Evolutionary conservation across 2,888 invertebrate species (phyloP), one percentile per base, ranked within the genome.

Genomic region (Ephialtes manifestator): DNA sequence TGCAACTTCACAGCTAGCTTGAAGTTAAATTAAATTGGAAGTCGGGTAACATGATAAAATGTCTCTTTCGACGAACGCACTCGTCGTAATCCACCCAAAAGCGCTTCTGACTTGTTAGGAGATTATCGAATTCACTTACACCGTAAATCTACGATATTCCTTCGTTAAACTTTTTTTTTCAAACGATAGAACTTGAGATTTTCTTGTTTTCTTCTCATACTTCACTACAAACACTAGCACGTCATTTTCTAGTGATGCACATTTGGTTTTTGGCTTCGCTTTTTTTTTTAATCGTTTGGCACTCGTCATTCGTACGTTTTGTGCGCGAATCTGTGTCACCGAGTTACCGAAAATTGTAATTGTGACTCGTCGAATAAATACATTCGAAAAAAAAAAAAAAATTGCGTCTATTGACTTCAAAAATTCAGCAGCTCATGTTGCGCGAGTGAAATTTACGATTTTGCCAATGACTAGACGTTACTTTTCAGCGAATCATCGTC

Each of bases 81-180:
- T 72, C 51, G 51, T 51, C 18, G 24, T 71, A 15, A 39, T 76
- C 24, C 55, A 43, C 60, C 74, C 39, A 83, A 83, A 79, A 74
- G 63, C 72, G 65, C 51, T 67, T 63, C 68, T 67, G 58, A 81
- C 51, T 76, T 18, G 46, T 51, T 84, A 78, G 72, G 68, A 35
- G 51, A 84, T 63, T 70, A 76, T 80, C 80, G 76, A 76, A 48
- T 81, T 72, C 46, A 63, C 68, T 55, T 58, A 63, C 65, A 39
- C 51, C 60, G 67, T 80, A 53, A 68, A 77, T 68, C 81, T 74
- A 70, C 72, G 72, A 68, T 83, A 79, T 79, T 75, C 87, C 39
- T 75, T 84, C 85, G 83, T 84, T 86, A 86, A 84, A 82, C 65
- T 81, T 68, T 74, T 67, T 67, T 20, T 65, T 35, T 83, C 83